These are phyloP conservation scores for Scalopus aquaticus DNA, from an alignment of 2,113 vertebrate species.

Conservation along the genomic window DNA sequence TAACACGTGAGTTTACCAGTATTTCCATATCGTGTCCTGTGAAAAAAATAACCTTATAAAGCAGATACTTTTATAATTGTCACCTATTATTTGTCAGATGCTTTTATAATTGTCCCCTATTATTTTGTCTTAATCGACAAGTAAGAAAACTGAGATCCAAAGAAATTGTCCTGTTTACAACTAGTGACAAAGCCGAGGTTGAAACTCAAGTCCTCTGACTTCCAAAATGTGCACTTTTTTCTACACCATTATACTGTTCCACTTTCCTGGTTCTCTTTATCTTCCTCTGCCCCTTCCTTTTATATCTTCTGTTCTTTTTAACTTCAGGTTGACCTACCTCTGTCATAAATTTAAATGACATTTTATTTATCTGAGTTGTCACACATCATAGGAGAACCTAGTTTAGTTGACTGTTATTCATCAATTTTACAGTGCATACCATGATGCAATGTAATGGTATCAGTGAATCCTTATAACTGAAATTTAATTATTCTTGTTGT, in stretches of 20 bases:
- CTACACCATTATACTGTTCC: neutral
- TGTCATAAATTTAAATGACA: neutral
- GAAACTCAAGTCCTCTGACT: neutral
- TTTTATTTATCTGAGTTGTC: slow-evolving; percentile 34
- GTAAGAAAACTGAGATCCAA: neutral
- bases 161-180: neutral
- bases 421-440: neutral
- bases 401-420: neutral
- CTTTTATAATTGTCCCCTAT: neutral
- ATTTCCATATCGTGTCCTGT: neutral
- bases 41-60: slow-evolving; percentile 29
- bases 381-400: neutral
- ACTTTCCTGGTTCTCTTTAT: neutral
- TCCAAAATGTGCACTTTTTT: neutral
- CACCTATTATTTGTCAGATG: neutral
- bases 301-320: slow-evolving; percentile 7
- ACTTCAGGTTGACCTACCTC: neutral
- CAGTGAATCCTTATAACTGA: neutral
- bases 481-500: slow-evolving; percentile 51
- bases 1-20: slow-evolving; percentile 16
- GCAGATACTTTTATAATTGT: neutral
- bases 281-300: neutral
- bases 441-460: neutral
- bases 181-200: neutral
- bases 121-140: neutral